Base-by-base conservation (phyloP, 2,888 invertebrate species). In the Ormyrus thymus region DNA sequence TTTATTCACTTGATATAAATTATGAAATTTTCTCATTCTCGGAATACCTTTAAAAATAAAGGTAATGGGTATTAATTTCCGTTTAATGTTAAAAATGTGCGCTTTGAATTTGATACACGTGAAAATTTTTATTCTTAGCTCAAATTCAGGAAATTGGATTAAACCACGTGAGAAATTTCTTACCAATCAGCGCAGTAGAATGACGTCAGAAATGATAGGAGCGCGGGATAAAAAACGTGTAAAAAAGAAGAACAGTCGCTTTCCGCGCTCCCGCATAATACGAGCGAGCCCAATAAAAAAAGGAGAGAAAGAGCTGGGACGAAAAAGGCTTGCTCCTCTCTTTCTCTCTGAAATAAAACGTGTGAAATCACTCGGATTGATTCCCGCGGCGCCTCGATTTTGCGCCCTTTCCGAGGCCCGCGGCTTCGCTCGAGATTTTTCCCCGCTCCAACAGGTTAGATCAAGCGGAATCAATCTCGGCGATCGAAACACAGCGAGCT, bases 381-480 rank as follows among this genome's bases (percentile, higher is more conserved):
- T 80, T 77, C 76, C 64, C 6, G 56, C 56, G 29, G 29, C 4
- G 72, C 50, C 68, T 53, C 61, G 73, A 68, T 68, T 73, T 68
- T 56, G 65, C 56, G 29, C 9, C 8, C 50, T 56, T 50, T 58
- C 50, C 51, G 11, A 13, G 45, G 1, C 43, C 15, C 61, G 56
- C 13, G 56, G 43, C 7, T 50, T 6, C 50, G 46, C 53, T 6
- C 56, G 6, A 29, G 29, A 29, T 29, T 29, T 29, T 29, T 11
- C 15, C 51, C 8, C n/a, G 11, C 50, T 50, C 62, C 81, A 81
- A 78, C 82, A 79, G 82, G 76, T 78, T 59, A 81, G 76, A 84
- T 84, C 81, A 81, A 73, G 80, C 77, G 79, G 81, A 84, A 83
- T 83, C 84, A 83, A 82, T 84, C 80, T 73, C 76, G 76, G 66